Evolutionary conservation across 2,797 vertebrate genomes (phyloP).

Genomic region (Denticeps clupeoides): DNA sequence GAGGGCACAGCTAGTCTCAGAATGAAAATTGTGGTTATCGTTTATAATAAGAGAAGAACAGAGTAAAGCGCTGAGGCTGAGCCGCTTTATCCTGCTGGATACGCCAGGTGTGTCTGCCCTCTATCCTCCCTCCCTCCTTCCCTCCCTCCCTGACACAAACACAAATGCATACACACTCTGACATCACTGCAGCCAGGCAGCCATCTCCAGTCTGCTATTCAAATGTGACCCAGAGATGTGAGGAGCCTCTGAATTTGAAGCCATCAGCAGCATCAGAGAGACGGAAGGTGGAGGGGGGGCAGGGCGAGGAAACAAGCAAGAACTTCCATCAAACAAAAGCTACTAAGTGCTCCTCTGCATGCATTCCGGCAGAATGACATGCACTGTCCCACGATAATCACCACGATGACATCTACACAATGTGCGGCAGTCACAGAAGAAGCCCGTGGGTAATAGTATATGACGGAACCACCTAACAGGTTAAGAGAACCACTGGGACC

Average conservation of each 20-base stretch:
- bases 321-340: conserved; percentile 35
- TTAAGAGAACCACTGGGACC: conserved; percentile 21
- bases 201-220: conserved; percentile 10
- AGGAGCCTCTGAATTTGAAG: conserved; percentile 13
- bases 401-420: no score
- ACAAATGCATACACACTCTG: neutral
- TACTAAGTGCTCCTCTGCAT: conserved; percentile 9
- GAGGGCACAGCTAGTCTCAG: no score
- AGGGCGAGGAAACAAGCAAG: conserved; percentile 28
- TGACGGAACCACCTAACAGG: conserved; percentile 29
- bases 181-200: neutral
- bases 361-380: neutral
- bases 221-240: conserved; percentile 27
- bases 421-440: neutral
- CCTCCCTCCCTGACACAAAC: neutral
- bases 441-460: conserved; percentile 4
- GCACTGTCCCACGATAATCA: neutral
- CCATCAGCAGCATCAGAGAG: conserved; percentile 6
- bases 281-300: neutral
- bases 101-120: no score
- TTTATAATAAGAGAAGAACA: no score
- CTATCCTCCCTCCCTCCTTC: no score
- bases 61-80: no score
- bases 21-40: no score
- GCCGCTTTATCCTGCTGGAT: no score